Conservation (phyloP, 2,888 invertebrate species). For the Bembecia ichneumoniformis region DNA sequence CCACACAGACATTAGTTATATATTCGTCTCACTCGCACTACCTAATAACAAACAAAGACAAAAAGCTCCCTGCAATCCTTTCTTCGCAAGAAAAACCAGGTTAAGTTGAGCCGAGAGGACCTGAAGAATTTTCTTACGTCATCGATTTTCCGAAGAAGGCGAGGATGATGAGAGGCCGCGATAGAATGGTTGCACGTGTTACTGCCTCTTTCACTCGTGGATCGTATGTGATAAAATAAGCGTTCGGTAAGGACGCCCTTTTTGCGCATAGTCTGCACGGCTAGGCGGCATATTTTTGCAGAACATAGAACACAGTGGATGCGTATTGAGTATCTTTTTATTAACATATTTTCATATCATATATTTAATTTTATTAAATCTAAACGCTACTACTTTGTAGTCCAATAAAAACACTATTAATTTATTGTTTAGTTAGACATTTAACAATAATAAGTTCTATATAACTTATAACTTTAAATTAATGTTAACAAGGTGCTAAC, state of each 20-base stretch:
- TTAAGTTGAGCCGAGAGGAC: slow-evolving; percentile 16
- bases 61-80: slow-evolving; percentile 33
- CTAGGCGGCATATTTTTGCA: slow-evolving; percentile 66
- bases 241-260: slow-evolving; percentile 61
- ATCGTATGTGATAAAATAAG: slow-evolving; percentile 62
- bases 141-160: neutral
- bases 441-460: too few relatives aligned
- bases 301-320: slow-evolving; percentile 30
- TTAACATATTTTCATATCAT: neutral
- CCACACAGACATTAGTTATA: slow-evolving; percentile 26
- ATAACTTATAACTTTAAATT: too few relatives aligned
- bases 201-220: slow-evolving; percentile 39
- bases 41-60: slow-evolving; percentile 49
- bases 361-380: neutral
- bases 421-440: too few relatives aligned
- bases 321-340: slow-evolving; percentile 5
- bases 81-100: slow-evolving; percentile 18
- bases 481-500: too few relatives aligned
- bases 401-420: too few relatives aligned
- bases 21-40: slow-evolving; percentile 6
- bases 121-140: slow-evolving; percentile 17
- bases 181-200: slow-evolving; percentile 14
- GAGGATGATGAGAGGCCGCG: neutral
- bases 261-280: slow-evolving; percentile 68
- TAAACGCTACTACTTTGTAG: too few relatives aligned